A percentile compares a stretch with the other conserved stretches of the same genome.
These are phyloP conservation scores for Pentalonia nigronervosa DNA, from an alignment of 1,140 invertebrate genomes.

Conservation along the genomic window DNA sequence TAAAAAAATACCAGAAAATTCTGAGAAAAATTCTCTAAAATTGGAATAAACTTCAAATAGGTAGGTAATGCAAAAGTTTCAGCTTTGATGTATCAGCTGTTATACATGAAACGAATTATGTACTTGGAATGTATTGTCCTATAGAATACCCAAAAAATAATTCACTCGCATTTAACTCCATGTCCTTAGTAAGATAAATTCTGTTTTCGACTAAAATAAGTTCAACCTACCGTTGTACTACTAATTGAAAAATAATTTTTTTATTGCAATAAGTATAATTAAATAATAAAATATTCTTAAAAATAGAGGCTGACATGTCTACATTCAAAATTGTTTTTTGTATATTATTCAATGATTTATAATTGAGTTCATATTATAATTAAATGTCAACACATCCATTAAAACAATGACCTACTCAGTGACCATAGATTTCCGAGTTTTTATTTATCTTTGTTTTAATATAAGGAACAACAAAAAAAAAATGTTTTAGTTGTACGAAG, in stretches of 20 bases:
- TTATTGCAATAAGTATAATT: background rate
- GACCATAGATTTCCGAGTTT: background rate
- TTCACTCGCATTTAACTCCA: too few species aligned
- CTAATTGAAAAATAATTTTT: background rate
- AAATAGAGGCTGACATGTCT: background rate
- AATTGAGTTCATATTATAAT: background rate
- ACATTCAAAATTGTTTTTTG: background rate
- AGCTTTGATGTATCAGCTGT: too few species aligned
- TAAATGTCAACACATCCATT: background rate
- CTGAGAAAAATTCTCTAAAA: too few species aligned
- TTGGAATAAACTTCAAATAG: too few species aligned
- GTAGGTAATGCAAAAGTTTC: too few species aligned
- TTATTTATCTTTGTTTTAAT: background rate
- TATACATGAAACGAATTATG: too few species aligned
- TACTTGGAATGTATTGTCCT: too few species aligned
- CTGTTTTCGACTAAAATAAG: background rate
- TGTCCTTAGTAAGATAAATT: background rate
- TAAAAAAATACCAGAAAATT: too few species aligned
- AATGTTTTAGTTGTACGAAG: slow-evolving; percentile 39
- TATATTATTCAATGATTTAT: background rate
- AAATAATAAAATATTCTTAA: background rate
- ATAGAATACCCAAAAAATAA: too few species aligned
- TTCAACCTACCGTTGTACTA: background rate
- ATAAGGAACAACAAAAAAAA: background rate
- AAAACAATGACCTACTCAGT: background rate